Conservation (phyloP, 2,888 invertebrate species). For the Tipula vernalis region DNA sequence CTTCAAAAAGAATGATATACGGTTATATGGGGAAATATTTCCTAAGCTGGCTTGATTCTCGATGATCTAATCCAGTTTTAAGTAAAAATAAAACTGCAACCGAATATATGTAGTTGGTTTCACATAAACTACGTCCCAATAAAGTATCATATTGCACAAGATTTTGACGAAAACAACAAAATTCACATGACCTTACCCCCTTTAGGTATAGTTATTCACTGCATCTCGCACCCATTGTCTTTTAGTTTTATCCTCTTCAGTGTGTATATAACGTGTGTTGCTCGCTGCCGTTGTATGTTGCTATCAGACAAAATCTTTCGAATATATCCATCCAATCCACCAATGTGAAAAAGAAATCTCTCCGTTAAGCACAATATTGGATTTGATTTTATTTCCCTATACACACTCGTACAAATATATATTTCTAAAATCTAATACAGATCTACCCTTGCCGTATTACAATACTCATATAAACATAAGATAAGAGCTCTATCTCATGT, state of each 20-base stretch:
- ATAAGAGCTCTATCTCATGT: background rate
- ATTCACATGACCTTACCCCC: slow-evolving; percentile 4
- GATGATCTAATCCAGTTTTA: background rate
- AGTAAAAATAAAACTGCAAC: background rate
- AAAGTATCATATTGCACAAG: background rate
- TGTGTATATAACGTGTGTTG: background rate
- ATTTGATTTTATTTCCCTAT: background rate
- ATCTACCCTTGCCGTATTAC: background rate
- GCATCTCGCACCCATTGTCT: background rate
- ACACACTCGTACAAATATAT: background rate
- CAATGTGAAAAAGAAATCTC: background rate
- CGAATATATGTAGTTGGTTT: background rate
- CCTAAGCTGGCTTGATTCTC: too few relatives aligned
- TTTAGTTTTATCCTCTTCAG: background rate
- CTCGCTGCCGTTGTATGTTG: background rate
- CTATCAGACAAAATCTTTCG: background rate
- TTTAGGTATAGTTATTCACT: background rate
- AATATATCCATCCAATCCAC: background rate
- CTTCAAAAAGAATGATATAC: too few relatives aligned
- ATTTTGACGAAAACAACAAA: background rate
- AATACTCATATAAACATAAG: background rate
- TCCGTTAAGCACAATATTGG: background rate
- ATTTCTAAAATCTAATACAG: background rate
- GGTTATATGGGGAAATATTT: too few relatives aligned
- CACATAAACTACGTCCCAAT: background rate